phyloP scores from a whole-genome alignment of 2,888 invertebrate species.

The Lasioglossum pauxillum region DNA sequence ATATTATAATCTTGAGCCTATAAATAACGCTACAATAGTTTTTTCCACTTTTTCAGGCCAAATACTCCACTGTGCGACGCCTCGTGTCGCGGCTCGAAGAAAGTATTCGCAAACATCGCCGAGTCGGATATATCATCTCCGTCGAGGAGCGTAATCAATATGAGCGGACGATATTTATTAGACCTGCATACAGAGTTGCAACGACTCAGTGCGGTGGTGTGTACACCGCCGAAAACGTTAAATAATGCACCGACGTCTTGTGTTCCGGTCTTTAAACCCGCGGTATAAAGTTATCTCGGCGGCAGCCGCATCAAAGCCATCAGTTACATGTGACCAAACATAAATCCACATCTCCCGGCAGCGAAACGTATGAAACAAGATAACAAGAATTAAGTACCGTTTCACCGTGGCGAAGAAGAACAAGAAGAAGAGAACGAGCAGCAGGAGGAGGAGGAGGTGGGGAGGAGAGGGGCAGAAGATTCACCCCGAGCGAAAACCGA shows the following conservation, averaged over 20 bases:
- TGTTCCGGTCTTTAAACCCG: constrained; percentile 1
- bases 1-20: too few relatives aligned
- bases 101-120: neutral
- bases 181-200: neutral
- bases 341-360: constrained; percentile 18
- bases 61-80: too few relatives aligned
- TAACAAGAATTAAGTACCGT: constrained; percentile 16
- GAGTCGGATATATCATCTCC: neutral
- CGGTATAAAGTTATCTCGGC: constrained; percentile 25
- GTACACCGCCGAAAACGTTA: neutral
- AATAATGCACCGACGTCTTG: neutral
- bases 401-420: neutral
- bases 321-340: neutral
- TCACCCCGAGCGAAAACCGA: neutral
- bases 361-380: constrained; percentile 1
- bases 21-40: too few relatives aligned
- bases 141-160: neutral
- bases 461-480: neutral
- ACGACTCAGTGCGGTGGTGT: neutral
- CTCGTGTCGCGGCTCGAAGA: neutral
- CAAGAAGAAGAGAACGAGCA: neutral
- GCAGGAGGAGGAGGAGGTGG: neutral
- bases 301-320: neutral
- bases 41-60: too few relatives aligned
- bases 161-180: neutral